Base-by-base conservation (phyloP, 2,797 vertebrate species). In the Cynodonichthys magdalenae region DNA sequence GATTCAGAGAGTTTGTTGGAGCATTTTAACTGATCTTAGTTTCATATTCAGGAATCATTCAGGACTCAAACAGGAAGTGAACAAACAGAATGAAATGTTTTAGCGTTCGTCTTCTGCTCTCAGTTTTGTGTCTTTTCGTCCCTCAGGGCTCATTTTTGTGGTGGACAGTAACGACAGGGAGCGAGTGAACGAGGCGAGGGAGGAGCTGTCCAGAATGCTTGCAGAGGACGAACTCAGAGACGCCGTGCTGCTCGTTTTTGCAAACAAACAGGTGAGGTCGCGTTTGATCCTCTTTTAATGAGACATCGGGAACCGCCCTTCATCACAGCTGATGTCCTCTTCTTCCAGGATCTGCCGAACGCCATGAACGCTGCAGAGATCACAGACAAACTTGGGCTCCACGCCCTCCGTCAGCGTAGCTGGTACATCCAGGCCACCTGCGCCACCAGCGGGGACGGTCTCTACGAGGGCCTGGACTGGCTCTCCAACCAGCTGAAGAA, bases 341-440 rank as follows among this genome's bases (percentile, higher is more conserved):
- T 19, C 36, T 34, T 29, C 4, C 76, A 95, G 94, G 94, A 95
- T 79, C 91, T 95, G 60, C 94, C 94, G 11, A 95, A 95, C 11
- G 94, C 94, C 17, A 95, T 95, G 94, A 95, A 94, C 6, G 94
- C 94, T 12, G 94, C 94, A 66, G 94, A 95, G 90, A 94, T 95
- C 84, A 95, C 94, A 86, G 94, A 95, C 84, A 95, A 95, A 86
- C 81, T 95, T 80, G 94, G 93, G 50, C 81, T 95, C 63, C 94
- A 95, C 42, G 85, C 94, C 45, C 92, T 95, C 39, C 93, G 92
- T 62, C 92, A 94, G 59, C 92, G 94, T 81, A 94, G 84, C 90
- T 95, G 94, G 94, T 95, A 94, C 88, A 94, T 95, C 86, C 94
- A 95, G 90, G 94, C 94, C 77, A 95, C 94, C 73, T 95, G 94